Base-by-base conservation (phyloP, 2,888 invertebrate genomes). In the Cantharis rufa region DNA sequence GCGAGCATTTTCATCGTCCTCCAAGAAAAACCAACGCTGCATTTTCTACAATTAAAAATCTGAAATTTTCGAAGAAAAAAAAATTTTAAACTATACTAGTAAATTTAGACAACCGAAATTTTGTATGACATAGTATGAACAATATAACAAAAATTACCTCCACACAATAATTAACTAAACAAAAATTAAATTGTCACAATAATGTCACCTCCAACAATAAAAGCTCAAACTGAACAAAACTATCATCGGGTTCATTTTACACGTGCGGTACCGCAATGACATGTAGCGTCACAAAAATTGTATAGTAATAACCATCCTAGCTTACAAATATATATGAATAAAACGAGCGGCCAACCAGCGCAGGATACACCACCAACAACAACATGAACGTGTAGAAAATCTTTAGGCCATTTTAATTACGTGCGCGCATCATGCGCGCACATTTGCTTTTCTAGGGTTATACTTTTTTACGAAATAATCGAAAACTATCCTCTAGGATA, bases 11-110 rank as follows among this genome's bases (percentile, higher is more conserved):
- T 89, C 90, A 69, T 89, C 89, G 81, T 91, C 90, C 84, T 92
- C 91, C 82, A 91, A 87, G 87, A 91, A 92, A 87, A 92, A 92
- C 92, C 92, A 93, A 85, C 90, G 90, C 88, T 93, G 92, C 93
- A 93, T 91, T 82, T 81, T 85, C 62, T 21, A 27, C 28, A 27
- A n/a, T 64, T 69, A 27, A 64, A 69, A 28, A 72, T 72, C 78
- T 78, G 69, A 61, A 74, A 75, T 66, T 21, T 66, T 32, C 69
- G n/a, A 21, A 62, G 63, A 77, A 72, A 24, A 48, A 69, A 24
- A 69, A 69, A 15, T 48, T 73, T 64, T 66, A 48, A 28, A 18
- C 4, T 24, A 15, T 71, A 27, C 24, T 24, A 62, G 10, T n/a
- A 48, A 28, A 71, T 72, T 72, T 48, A 7, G 48, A 48, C 48